phyloP scores from a whole-genome alignment of 2,888 invertebrate genomes.

The Sminthurides aquaticus region DNA sequence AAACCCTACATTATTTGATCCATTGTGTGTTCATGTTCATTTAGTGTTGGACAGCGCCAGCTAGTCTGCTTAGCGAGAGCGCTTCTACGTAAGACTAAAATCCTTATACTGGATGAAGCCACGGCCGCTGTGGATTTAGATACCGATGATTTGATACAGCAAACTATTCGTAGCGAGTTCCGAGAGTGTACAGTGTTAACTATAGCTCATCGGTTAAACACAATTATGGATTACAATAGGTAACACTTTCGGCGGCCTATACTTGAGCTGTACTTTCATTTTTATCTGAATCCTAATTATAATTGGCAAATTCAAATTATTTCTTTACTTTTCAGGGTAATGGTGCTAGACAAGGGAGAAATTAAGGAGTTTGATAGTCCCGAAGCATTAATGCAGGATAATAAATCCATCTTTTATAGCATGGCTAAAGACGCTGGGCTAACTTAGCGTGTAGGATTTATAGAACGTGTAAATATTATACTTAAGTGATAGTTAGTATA shows the following conservation, averaged over 20 bases:
- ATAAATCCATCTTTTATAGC: neutral
- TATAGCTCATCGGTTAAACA: slow-evolving; percentile 86
- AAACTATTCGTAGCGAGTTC: slow-evolving; percentile 81
- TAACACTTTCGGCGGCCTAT: slow-evolving; percentile 35
- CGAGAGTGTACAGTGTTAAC: slow-evolving; percentile 79
- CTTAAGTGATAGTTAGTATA: no score
- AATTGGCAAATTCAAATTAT: neutral
- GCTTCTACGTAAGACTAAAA: slow-evolving; percentile 71
- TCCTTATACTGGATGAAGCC: slow-evolving; percentile 78
- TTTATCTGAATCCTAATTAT: no score
- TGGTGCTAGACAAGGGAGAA: slow-evolving; percentile 8
- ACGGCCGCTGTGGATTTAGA: slow-evolving; percentile 68
- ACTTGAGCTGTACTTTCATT: neutral
- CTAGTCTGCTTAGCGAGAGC: slow-evolving; percentile 18
- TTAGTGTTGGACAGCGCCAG: slow-evolving; percentile 19
- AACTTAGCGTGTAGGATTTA: neutral
- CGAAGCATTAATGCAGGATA: neutral
- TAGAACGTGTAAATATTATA: neutral
- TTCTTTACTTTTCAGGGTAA: neutral
- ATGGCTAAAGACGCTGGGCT: slow-evolving; percentile 5
- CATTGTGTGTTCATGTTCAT: no score
- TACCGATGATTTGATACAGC: slow-evolving; percentile 53
- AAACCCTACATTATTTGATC: neutral
- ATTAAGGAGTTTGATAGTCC: slow-evolving; percentile 2
- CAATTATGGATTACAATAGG: slow-evolving; percentile 79